phyloP scores from a whole-genome alignment of 1,140 invertebrate species.

The Drosophila albomicans region DNA sequence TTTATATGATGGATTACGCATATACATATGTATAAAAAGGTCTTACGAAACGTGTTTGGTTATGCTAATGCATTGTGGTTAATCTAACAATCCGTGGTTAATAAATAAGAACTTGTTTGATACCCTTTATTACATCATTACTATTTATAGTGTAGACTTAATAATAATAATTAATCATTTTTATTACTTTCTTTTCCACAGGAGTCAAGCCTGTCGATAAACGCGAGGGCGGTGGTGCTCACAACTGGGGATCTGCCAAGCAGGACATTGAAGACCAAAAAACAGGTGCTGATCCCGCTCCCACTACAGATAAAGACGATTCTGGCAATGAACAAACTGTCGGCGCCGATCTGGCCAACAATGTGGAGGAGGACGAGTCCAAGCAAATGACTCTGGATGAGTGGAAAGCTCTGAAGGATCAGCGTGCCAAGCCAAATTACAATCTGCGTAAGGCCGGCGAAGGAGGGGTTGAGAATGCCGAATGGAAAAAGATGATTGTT shows the following conservation, averaged over 20 bases:
- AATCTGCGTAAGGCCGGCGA: slow-evolving; percentile 96
- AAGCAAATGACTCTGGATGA: slow-evolving; percentile 94
- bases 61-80: no score
- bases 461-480: slow-evolving; percentile 94
- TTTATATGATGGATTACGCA: neutral
- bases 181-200: slow-evolving; percentile 23
- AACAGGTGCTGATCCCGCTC: slow-evolving; percentile 83
- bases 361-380: slow-evolving; percentile 88
- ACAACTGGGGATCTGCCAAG: slow-evolving; percentile 97
- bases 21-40: no score
- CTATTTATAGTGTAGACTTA: no score
- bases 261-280: slow-evolving; percentile 93
- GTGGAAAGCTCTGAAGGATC: slow-evolving; percentile 92
- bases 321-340: slow-evolving; percentile 85
- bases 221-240: slow-evolving; percentile 95
- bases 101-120: no score
- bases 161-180: neutral
- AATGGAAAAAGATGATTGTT: slow-evolving; percentile 95
- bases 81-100: no score
- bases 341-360: slow-evolving; percentile 85
- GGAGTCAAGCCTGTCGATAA: slow-evolving; percentile 97
- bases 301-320: slow-evolving; percentile 82
- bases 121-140: no score
- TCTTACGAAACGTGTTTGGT: no score
- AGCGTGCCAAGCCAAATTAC: slow-evolving; percentile 92